phyloP scores from a whole-genome alignment of 1,140 invertebrate species.

The Hypsibius dujardini region DNA sequence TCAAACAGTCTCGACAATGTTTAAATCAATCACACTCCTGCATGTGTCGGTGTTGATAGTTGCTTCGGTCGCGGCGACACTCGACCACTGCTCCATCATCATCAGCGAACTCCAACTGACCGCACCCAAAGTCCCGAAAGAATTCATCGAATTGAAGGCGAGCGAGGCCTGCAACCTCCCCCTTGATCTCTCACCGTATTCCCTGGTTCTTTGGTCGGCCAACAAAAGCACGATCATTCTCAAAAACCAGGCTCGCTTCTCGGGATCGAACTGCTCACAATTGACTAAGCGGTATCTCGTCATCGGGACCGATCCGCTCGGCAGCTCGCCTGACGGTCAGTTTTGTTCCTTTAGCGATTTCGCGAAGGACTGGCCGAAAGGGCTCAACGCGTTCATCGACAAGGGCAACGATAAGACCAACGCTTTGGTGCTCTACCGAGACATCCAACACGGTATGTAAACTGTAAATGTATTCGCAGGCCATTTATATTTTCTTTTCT shows the following conservation, averaged over 20 bases:
- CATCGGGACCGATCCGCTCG: no score
- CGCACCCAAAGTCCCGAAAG: background rate
- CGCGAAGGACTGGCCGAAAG: background rate
- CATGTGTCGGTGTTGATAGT: background rate
- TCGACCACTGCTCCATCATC: background rate
- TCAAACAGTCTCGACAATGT: no score
- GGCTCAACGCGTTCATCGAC: background rate
- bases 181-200: background rate
- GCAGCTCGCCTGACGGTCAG: background rate
- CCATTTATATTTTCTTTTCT: no score
- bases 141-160: background rate
- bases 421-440: background rate
- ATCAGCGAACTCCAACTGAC: slow-evolving; percentile 12
- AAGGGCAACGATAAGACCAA: background rate
- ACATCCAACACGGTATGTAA: background rate
- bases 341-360: background rate
- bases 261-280: no score
- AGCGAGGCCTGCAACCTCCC: background rate
- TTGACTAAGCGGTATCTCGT: no score
- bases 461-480: no score
- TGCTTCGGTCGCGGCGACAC: background rate
- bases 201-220: background rate
- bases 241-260: no score
- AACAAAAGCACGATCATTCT: background rate
- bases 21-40: background rate